phyloP scores from a whole-genome alignment of 2,797 vertebrate species.

The Trematomus bernacchii region DNA sequence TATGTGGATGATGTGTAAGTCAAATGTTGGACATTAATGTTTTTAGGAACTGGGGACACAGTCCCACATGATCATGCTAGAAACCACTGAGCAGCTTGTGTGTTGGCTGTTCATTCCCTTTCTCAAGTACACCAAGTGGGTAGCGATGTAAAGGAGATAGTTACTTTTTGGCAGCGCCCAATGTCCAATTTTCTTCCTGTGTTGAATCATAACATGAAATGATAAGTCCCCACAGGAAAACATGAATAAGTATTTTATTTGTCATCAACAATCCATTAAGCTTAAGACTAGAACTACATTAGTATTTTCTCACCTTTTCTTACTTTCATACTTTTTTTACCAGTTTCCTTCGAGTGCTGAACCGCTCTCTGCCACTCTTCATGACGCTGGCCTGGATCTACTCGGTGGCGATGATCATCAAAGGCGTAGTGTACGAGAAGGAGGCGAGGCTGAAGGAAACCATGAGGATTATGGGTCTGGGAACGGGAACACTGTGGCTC shows the following conservation, averaged over 20 bases:
- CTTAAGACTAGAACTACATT: neutral
- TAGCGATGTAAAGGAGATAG: neutral
- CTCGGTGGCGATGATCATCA: slow-evolving; percentile 94
- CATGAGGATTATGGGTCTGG: slow-evolving; percentile 93
- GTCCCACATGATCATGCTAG: neutral
- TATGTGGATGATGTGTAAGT: slow-evolving; percentile 92
- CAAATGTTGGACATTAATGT: neutral
- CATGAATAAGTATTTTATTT: neutral
- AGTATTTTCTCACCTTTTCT: slow-evolving; percentile 1
- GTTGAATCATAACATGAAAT: too few relatives aligned
- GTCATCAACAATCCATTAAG: neutral
- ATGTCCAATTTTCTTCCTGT: too few relatives aligned
- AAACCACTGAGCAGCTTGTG: neutral
- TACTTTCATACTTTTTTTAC: neutral
- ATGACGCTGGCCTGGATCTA: slow-evolving; percentile 96
- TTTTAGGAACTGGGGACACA: neutral
- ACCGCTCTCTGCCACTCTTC: slow-evolving; percentile 92
- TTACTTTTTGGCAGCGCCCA: neutral
- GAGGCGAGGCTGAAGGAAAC: slow-evolving; percentile 92
- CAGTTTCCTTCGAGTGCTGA: slow-evolving; percentile 92
- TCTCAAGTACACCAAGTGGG: neutral
- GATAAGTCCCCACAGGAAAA: neutral
- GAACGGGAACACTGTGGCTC: slow-evolving; percentile 89
- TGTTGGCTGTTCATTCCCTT: neutral
- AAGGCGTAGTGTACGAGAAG: slow-evolving; percentile 93